A percentile compares a stretch with the other conserved stretches of the same genome.
Conservation (phyloP, 2,888 invertebrate genomes). For the Pandemis corylana region DNA sequence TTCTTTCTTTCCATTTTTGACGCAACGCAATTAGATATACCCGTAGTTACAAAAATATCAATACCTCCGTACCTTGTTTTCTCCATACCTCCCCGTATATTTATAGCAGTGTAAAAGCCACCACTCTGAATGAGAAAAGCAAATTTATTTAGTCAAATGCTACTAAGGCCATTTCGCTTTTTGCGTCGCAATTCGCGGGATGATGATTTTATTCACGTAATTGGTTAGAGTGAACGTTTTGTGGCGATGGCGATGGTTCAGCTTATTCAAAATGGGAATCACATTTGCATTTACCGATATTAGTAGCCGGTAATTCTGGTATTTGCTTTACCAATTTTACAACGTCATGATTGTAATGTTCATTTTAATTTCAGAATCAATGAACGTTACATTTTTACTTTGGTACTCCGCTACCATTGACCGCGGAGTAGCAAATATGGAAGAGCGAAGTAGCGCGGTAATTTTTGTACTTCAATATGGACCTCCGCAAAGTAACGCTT, state of each 20-base stretch:
- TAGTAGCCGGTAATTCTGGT: not conserved
- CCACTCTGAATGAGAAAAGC: constrained; percentile 35
- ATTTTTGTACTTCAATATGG: too few species aligned
- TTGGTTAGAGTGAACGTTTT: constrained; percentile 32
- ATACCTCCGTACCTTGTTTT: not conserved
- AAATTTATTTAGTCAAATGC: constrained; percentile 50
- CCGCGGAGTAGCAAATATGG: too few species aligned
- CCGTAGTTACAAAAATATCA: not conserved
- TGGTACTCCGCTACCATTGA: too few species aligned
- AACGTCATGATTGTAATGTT: not conserved
- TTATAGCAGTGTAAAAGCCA: constrained; percentile 29
- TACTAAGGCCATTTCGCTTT: constrained; percentile 53
- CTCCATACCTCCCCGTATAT: constrained; percentile 22
- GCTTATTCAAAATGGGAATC: constrained; percentile 23
- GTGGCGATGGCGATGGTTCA: constrained; percentile 13
- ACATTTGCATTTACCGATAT: constrained; percentile 22
- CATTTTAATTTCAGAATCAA: not conserved
- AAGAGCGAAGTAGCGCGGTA: too few species aligned
- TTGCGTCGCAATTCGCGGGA: constrained; percentile 46
- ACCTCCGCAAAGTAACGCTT: too few species aligned
- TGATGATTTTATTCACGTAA: constrained; percentile 51
- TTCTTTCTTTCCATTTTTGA: too few species aligned
- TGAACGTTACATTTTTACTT: too few species aligned
- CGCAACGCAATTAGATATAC: too few species aligned
- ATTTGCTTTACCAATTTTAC: not conserved